Evolutionary conservation across 2,113 vertebrate genomes (phyloP).

Genomic region (Erythrocercus mccallii): DNA sequence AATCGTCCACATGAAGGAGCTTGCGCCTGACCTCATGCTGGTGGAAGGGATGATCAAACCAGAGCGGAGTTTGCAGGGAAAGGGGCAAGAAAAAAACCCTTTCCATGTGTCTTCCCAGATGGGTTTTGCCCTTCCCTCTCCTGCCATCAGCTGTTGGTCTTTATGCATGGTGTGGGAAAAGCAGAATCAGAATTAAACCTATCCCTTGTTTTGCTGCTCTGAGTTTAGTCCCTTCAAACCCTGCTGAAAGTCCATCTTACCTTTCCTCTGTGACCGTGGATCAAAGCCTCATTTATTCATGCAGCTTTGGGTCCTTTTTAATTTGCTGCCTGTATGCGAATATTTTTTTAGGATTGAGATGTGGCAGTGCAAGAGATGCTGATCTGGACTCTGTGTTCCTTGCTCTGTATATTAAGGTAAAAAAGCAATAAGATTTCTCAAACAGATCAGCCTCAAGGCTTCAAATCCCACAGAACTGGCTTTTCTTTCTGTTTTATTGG

Average conservation of each 20-base stretch:
- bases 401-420: background rate
- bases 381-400: background rate
- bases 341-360: background rate
- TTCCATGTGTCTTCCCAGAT: background rate
- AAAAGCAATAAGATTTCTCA: background rate
- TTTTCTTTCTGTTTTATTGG: background rate
- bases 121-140: background rate
- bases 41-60: background rate
- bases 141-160: background rate
- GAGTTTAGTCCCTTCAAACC: background rate
- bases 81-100: background rate
- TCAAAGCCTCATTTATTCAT: background rate
- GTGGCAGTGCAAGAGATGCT: background rate
- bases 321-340: background rate
- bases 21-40: background rate
- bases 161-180: background rate
- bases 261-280: background rate
- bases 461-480: background rate
- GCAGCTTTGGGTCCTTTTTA: background rate
- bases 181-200: background rate
- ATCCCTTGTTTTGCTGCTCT: background rate
- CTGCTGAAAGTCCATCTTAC: background rate
- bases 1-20: constrained; percentile 25
- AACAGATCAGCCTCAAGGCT: rapidly evolving
- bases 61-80: background rate